Conservation (phyloP, 2,113 vertebrate species). For the Rhizomys pruinosus region DNA sequence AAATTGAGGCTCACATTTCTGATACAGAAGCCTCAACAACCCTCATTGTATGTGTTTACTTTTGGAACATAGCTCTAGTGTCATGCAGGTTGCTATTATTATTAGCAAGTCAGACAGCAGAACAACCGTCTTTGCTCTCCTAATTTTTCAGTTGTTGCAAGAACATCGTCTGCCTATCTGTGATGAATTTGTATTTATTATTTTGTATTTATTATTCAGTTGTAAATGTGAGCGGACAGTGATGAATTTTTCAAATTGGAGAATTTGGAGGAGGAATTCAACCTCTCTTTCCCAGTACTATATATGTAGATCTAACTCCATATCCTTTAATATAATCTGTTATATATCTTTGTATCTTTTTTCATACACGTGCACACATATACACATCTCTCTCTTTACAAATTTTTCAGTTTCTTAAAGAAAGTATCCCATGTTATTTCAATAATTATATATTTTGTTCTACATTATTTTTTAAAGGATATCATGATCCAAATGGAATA, state of each 20-base stretch:
- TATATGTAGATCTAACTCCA: background rate
- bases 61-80: background rate
- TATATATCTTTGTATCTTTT: background rate
- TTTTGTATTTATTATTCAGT: no score
- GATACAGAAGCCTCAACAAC: background rate
- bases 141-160: background rate
- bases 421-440: background rate
- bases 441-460: background rate
- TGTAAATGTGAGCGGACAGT: background rate
- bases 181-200: no score
- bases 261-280: background rate
- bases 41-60: background rate
- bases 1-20: background rate
- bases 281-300: background rate
- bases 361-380: no score
- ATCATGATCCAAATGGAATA: background rate
- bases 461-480: background rate
- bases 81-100: background rate
- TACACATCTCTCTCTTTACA: background rate
- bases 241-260: background rate
- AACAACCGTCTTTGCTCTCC: background rate
- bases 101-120: background rate
- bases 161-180: background rate
- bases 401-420: constrained; percentile 14
- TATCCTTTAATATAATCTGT: background rate